Conservation (phyloP, 2,888 invertebrate species). For the Nyleta sp. region DNA sequence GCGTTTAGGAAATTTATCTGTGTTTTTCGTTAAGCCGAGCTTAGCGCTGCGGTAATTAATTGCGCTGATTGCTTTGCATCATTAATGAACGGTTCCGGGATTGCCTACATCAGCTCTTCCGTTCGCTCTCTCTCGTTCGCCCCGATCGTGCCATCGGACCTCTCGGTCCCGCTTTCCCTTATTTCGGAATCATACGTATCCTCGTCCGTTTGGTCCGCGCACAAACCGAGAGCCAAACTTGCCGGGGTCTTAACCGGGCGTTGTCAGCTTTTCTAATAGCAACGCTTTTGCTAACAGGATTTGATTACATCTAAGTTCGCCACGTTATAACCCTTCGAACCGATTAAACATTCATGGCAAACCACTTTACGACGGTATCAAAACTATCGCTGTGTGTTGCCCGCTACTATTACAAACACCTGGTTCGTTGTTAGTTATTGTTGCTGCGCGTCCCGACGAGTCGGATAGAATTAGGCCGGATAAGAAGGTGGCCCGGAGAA, state of each 20-base stretch:
- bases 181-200: constrained; percentile 43
- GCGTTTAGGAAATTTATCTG: constrained; percentile 82
- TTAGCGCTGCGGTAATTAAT: constrained; percentile 82
- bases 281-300: constrained; percentile 65
- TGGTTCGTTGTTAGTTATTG: constrained; percentile 24
- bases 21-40: constrained; percentile 80
- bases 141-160: constrained; percentile 4
- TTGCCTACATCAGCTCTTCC: constrained; percentile 71
- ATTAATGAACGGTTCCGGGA: constrained; percentile 80
- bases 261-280: constrained; percentile 61
- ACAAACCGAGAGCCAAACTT: constrained; percentile 30
- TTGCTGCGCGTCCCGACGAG: not conserved
- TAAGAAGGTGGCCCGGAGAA: not conserved
- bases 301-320: constrained; percentile 62
- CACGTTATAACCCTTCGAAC: constrained; percentile 53
- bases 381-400: constrained; percentile 24
- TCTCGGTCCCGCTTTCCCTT: constrained; percentile 40
- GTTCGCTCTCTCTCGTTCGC: constrained; percentile 60
- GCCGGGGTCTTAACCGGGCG: constrained; percentile 46
- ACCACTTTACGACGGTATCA: constrained; percentile 53
- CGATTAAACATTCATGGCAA: constrained; percentile 58
- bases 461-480: constrained; percentile 23
- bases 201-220: constrained; percentile 27
- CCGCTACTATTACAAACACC: constrained; percentile 23
- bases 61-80: constrained; percentile 82